A percentile compares a stretch with the other conserved stretches of the same genome.
Conservation (phyloP, 2,113 vertebrate species). For the Passer domesticus region DNA sequence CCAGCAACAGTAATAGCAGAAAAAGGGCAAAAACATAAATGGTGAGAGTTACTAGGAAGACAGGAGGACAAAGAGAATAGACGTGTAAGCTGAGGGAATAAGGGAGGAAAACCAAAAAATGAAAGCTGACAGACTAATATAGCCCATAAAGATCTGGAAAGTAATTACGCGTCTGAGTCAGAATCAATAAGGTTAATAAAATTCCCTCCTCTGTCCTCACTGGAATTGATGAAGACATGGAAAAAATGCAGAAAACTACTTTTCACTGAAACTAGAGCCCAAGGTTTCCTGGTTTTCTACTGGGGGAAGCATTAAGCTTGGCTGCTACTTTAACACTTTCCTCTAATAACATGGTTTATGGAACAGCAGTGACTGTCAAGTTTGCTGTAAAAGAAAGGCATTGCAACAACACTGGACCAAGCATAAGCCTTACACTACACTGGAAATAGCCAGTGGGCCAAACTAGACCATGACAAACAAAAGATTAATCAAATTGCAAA, state of each 20-base stretch:
- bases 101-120: conserved; percentile 27
- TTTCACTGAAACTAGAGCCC: neutral
- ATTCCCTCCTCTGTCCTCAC: neutral
- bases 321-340: neutral
- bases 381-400: neutral
- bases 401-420: neutral
- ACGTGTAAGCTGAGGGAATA: neutral
- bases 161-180: conserved; percentile 23
- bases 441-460: neutral
- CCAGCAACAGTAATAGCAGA: neutral
- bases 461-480: neutral
- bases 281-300: neutral
- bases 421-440: neutral
- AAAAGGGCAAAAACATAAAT: neutral
- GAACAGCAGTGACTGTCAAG: neutral
- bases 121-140: conserved; percentile 25
- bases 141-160: conserved; percentile 25
- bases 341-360: neutral
- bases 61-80: neutral
- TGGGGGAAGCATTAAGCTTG: neutral
- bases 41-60: neutral
- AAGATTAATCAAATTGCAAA: conserved; percentile 4
- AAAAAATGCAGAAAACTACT: neutral
- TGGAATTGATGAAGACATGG: neutral
- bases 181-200: conserved; percentile 55